Conservation (phyloP, 2,113 vertebrate genomes). For the Polyodon spathula region DNA sequence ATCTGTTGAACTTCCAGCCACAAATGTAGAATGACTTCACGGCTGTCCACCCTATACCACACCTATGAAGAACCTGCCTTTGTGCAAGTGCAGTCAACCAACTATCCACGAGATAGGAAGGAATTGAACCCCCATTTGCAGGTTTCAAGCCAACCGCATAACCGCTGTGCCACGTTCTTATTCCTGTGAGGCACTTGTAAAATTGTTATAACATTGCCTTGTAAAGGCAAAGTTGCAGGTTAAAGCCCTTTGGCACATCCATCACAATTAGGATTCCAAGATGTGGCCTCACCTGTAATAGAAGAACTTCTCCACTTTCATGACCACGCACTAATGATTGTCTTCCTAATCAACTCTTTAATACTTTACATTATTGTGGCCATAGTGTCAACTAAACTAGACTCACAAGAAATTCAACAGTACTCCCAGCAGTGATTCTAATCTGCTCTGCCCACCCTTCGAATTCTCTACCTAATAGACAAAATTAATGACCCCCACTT, state of each 20-base stretch:
- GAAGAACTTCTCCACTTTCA: conserved; percentile 33
- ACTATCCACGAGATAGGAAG: conserved; percentile 31
- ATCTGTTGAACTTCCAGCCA: neutral
- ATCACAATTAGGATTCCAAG: conserved; percentile 32
- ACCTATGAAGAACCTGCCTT: conserved; percentile 30
- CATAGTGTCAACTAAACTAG: conserved; percentile 21
- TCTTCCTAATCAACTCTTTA: conserved; percentile 20
- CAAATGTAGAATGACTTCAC: conserved; percentile 27
- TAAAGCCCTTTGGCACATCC: conserved; percentile 26
- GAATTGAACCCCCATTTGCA: conserved; percentile 33
- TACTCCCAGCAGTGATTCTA: conserved; percentile 12
- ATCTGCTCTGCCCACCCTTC: conserved; percentile 22
- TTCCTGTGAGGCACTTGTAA: conserved; percentile 24
- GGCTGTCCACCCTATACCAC: conserved; percentile 33
- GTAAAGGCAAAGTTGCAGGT: conserved; percentile 26
- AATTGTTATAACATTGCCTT: conserved; percentile 22
- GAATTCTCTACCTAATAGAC: conserved; percentile 28
- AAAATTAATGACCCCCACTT: conserved; percentile 29
- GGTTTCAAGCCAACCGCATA: conserved; percentile 35
- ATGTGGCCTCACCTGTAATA: conserved; percentile 30
- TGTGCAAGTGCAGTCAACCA: neutral
- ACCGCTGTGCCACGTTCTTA: conserved; percentile 33
- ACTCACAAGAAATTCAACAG: conserved; percentile 25
- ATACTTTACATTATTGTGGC: conserved; percentile 27
- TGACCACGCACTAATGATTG: conserved; percentile 29